phyloP scores from a whole-genome alignment of 2,113 vertebrate species.

The Todiramphus chloris region DNA sequence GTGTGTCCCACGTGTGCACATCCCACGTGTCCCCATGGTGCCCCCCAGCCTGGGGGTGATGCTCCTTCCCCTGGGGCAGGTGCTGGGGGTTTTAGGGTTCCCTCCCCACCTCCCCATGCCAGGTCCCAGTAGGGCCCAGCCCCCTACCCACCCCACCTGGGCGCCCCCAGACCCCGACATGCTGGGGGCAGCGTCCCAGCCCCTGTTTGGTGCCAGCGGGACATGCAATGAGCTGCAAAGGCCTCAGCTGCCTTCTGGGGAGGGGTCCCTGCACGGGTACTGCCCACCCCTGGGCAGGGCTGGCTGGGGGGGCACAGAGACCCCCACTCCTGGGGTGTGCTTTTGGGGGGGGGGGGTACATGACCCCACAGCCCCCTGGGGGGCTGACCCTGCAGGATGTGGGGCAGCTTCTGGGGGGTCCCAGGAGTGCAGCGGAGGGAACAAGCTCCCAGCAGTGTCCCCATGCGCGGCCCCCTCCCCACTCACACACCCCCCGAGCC shows the following conservation, averaged over 20 bases:
- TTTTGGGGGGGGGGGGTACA: too few species aligned
- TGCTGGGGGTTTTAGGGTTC: not conserved
- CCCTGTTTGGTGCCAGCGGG: not conserved
- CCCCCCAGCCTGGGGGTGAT: too few species aligned
- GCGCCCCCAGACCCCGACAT: too few species aligned
- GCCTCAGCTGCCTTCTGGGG: not conserved
- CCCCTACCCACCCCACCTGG: not conserved
- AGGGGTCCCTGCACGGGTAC: not conserved
- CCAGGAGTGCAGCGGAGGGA: too few species aligned
- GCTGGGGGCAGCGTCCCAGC: not conserved
- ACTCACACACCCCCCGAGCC: not conserved
- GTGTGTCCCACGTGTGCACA: too few species aligned
- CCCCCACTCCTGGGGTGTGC: too few species aligned
- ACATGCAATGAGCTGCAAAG: not conserved
- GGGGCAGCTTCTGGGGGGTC: too few species aligned
- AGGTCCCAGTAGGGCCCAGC: not conserved
- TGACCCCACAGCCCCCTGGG: not conserved
- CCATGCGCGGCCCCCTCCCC: accelerated
- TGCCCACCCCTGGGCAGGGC: too few species aligned
- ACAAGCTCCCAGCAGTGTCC: not conserved
- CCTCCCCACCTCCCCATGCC: not conserved
- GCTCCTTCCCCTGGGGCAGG: too few species aligned
- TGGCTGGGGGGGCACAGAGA: too few species aligned
- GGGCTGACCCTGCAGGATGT: not conserved
- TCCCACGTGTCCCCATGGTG: too few species aligned